Conservation (phyloP, 2,797 vertebrate genomes). For the Galaxias olidus region DNA sequence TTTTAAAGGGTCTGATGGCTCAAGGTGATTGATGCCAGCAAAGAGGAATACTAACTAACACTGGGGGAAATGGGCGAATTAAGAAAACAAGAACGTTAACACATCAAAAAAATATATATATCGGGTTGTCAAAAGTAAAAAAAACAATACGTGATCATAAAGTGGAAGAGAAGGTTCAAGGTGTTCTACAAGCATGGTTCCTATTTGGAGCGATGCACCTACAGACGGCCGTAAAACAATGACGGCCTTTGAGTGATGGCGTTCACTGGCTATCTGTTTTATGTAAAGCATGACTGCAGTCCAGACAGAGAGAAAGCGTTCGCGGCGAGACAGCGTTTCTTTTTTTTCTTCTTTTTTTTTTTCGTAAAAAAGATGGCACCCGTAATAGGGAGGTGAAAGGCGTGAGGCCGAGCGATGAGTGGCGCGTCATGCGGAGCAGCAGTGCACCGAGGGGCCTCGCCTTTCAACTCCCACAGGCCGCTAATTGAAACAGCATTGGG, state of each 20-base stretch:
- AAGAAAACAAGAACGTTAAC: background rate
- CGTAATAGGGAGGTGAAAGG: conserved; percentile 58
- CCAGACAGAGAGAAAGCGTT: conserved; percentile 10
- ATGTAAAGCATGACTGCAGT: conserved; percentile 66
- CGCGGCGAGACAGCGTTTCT: conserved; percentile 12
- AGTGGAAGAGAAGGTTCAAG: conserved; percentile 9
- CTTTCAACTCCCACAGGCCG: conserved; percentile 73
- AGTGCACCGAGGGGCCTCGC: conserved; percentile 62
- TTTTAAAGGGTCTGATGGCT: conserved; percentile 4
- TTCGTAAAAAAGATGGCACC: conserved; percentile 65
- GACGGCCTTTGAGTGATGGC: conserved; percentile 56
- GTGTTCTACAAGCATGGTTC: conserved; percentile 9
- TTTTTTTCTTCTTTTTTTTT: no score
- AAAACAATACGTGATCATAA: background rate
- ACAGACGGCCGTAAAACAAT: conserved; percentile 41
- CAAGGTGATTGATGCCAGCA: conserved; percentile 13
- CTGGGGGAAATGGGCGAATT: background rate
- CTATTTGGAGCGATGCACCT: conserved; percentile 26
- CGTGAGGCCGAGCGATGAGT: conserved; percentile 65
- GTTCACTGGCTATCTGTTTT: conserved; percentile 62
- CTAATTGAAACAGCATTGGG: conserved; percentile 82
- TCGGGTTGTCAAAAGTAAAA: no score
- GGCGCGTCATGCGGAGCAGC: conserved; percentile 63
- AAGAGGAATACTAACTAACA: background rate
- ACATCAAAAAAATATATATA: no score